Conservation (phyloP, 2,888 invertebrate genomes). For the Aleiodes testaceus region DNA sequence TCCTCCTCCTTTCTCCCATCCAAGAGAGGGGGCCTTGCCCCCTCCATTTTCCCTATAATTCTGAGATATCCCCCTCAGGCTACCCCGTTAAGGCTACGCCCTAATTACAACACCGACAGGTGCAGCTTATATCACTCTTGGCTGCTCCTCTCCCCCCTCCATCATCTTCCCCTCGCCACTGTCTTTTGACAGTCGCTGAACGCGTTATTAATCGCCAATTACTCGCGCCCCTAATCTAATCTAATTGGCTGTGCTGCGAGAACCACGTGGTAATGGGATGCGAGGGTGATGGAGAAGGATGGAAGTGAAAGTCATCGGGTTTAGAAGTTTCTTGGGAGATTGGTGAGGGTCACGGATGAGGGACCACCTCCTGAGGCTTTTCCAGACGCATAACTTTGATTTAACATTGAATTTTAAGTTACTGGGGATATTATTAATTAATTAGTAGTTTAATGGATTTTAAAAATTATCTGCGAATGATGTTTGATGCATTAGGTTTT, state of each 20-base stretch:
- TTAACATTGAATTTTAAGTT: constrained; percentile 1
- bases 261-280: constrained; percentile 47
- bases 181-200: constrained; percentile 43
- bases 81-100: constrained; percentile 40
- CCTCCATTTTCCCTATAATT: constrained; percentile 27
- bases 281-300: constrained; percentile 11
- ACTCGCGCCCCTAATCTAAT: constrained; percentile 64
- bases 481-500: neutral
- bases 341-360: constrained; percentile 21
- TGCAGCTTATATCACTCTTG: constrained; percentile 33
- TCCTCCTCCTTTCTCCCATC: neutral
- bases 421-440: neutral
- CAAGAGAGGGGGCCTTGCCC: neutral
- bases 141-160: constrained; percentile 7
- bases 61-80: constrained; percentile 26
- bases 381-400: constrained; percentile 5
- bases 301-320: constrained; percentile 47
- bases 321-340: constrained; percentile 22
- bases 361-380: constrained; percentile 29
- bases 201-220: constrained; percentile 69
- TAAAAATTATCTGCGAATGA: neutral
- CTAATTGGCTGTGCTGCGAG: constrained; percentile 50
- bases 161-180: neutral
- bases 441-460: neutral
- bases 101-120: constrained; percentile 62